Conservation (phyloP, 2,888 invertebrate genomes). For the Dynastes grantii region DNA sequence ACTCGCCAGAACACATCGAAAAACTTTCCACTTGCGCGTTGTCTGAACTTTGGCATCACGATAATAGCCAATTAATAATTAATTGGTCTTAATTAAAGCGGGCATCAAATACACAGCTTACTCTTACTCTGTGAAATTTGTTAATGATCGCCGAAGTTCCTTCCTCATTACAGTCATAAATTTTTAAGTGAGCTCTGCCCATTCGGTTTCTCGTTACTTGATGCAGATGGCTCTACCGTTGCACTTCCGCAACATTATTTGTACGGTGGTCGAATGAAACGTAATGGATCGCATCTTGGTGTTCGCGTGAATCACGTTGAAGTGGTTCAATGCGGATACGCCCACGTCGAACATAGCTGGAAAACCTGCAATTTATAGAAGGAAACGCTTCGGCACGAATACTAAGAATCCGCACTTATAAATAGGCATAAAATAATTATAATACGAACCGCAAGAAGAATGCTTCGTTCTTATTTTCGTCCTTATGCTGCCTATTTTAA, state of each 20-base stretch:
- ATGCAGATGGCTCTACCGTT: constrained; percentile 26
- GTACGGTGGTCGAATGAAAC: constrained; percentile 8
- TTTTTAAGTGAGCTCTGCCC: constrained; percentile 16
- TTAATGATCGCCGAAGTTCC: constrained; percentile 41
- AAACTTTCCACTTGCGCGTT: constrained; percentile 41
- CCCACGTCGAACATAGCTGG: constrained; percentile 14
- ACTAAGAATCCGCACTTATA: neutral
- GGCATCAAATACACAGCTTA: constrained; percentile 32
- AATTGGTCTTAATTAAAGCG: constrained; percentile 45
- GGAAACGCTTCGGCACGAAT: constrained; percentile 13
- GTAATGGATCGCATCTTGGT: constrained; percentile 12
- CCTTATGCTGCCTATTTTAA: too few species aligned
- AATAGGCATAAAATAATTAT: too few species aligned
- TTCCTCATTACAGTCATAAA: constrained; percentile 33
- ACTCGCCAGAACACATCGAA: constrained; percentile 12
- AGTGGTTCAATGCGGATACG: constrained; percentile 28
- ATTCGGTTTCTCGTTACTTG: constrained; percentile 17
- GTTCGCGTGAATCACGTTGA: constrained; percentile 35
- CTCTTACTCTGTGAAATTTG: constrained; percentile 37
- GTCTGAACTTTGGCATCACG: constrained; percentile 43
- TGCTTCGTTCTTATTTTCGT: too few species aligned
- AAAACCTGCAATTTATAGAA: constrained; percentile 14
- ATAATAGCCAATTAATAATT: constrained; percentile 46
- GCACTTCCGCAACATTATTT: constrained; percentile 20
- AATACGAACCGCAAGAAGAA: too few species aligned